Evolutionary conservation across 2,888 invertebrate species (phyloP).

Genomic region (Argyra leucocephala): DNA sequence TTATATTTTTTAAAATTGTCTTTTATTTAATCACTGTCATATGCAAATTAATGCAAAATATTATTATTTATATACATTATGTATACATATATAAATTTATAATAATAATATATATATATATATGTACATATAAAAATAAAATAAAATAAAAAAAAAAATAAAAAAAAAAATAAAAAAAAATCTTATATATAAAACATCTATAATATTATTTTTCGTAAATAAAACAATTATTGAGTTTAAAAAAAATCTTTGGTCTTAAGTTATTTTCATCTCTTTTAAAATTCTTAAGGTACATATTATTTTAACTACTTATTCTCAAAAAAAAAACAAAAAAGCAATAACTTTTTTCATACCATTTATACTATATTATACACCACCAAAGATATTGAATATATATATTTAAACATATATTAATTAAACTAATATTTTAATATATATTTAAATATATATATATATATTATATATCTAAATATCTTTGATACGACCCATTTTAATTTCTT

Average conservation of each 20-base stretch:
- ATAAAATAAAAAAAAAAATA: neutral
- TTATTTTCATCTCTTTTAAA: neutral
- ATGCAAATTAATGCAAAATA: conserved; percentile 15
- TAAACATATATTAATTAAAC: too few species aligned
- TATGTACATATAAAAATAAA: conserved; percentile 22
- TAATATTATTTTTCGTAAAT: conserved; percentile 12
- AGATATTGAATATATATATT: too few species aligned
- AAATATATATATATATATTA: too few species aligned
- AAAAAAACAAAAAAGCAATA: too few species aligned
- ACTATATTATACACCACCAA: too few species aligned
- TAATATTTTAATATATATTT: too few species aligned
- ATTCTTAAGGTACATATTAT: neutral
- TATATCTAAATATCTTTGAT: too few species aligned
- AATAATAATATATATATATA: conserved; percentile 21
- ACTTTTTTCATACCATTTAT: too few species aligned
- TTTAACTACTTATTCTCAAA: too few species aligned
- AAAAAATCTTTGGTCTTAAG: neutral
- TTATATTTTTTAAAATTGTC: conserved; percentile 8
- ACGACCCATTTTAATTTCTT: too few species aligned
- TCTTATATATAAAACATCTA: conserved; percentile 6
- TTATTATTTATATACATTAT: conserved; percentile 19
- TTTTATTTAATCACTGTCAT: neutral
- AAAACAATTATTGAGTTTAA: conserved; percentile 10
- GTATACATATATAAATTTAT: conserved; percentile 18
- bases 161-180: conserved; percentile 9